Base-by-base conservation (phyloP, 2,888 invertebrate genomes). In the Boloria selene region DNA sequence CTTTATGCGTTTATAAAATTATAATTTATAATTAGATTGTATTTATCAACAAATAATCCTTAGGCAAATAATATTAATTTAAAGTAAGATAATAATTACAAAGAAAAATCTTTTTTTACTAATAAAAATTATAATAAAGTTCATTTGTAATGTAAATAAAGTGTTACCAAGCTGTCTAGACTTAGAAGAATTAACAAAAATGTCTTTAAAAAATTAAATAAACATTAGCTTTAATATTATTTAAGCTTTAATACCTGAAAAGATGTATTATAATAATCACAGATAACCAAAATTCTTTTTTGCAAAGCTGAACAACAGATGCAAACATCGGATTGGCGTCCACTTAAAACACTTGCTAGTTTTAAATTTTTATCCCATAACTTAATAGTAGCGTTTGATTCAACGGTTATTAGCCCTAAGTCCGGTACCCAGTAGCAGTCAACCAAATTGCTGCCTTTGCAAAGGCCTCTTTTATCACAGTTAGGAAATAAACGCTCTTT, bases 371-470 rank as follows among this genome's bases (percentile, higher is more conserved):
- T 74, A 53, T 82, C 79, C 92, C 92, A 93, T 4, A 91, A 76
- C 64, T 92, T 91, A 2, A 91, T 83, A 0, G 83, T 84, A 0
- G 86, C 88, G 60, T 90, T 90, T 13, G 77, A 79, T 61, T 90
- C 90, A 0, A 93, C 82, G 0, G 89, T 90, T 3, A 93, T 74
- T 1, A 92, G 76, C 0, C 90, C 88, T 1, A 80, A 62, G 14
- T 82, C 82, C 10, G 72, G 71, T 0, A 88, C 60, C 81, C 85
- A 87, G 75, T 86, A 91, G 63, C 90, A 88, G 18, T 86, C 84
- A 0, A 92, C 82, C 0, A 90, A 72, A 0, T 80, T 76, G 61
- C 74, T 74, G 6, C 79, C 76, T 56, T 82, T 85, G 63, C 79
- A 82, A 0, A 87, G 73, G 0, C 74, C 74, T 1, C 74, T 82